Evolutionary conservation across 2,113 vertebrate genomes (phyloP).

Genomic region (Paramisgurnus dabryanus): DNA sequence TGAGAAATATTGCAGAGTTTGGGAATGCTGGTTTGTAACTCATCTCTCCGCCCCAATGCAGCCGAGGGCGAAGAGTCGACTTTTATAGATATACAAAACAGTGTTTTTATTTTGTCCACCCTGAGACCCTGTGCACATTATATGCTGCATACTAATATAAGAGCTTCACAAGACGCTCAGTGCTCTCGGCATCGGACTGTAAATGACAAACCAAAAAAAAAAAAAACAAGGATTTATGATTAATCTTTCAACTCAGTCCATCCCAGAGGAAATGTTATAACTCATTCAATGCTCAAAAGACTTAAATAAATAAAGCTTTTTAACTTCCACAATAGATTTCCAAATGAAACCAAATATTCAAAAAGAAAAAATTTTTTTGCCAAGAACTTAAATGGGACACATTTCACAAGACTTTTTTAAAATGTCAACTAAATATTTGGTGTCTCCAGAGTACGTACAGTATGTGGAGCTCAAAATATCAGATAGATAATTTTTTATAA

Average conservation of each 20-base stretch:
- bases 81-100: slow-evolving; percentile 34
- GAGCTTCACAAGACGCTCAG: not conserved
- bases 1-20: slow-evolving; percentile 21
- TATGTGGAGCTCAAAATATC: too few species aligned
- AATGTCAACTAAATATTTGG: too few species aligned
- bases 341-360: not conserved
- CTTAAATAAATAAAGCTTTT: not conserved
- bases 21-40: slow-evolving; percentile 31
- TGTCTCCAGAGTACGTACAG: too few species aligned
- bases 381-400: not conserved
- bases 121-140: slow-evolving; percentile 22
- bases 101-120: not conserved
- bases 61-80: slow-evolving; percentile 26
- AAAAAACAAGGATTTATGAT: slow-evolving; percentile 9
- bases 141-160: slow-evolving; percentile 17
- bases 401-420: not conserved
- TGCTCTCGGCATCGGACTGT: not conserved
- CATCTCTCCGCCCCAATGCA: slow-evolving; percentile 39
- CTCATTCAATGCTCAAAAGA: not conserved
- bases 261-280: not conserved
- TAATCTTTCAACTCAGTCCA: not conserved
- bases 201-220: slow-evolving; percentile 16
- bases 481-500: too few species aligned
- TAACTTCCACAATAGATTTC: not conserved
- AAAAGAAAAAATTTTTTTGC: too few species aligned